These are phyloP conservation scores for Dysmachus trigonus DNA, from an alignment of 2,888 invertebrate genomes.

Conservation along the genomic window DNA sequence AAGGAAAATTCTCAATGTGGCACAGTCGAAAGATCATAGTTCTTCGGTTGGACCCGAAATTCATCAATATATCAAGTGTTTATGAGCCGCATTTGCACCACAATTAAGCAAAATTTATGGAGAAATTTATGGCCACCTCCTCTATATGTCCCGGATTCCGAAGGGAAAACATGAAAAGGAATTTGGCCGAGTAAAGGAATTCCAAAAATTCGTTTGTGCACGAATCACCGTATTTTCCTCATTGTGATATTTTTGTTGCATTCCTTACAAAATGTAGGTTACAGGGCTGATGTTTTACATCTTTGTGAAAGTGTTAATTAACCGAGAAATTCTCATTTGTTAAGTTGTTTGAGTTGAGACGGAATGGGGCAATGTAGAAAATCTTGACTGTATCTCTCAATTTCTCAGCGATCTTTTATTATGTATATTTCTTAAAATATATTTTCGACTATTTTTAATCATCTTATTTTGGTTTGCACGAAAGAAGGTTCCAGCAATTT, in stretches of 20 bases:
- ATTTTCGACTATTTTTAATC: not conserved
- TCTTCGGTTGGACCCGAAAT: not conserved
- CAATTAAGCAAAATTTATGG: not conserved
- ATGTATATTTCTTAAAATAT: not conserved
- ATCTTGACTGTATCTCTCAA: not conserved
- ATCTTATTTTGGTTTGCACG: not conserved
- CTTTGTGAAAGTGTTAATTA: slow-evolving; percentile 15
- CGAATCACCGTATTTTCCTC: not conserved
- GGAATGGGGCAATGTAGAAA: not conserved
- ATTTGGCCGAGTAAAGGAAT: not conserved
- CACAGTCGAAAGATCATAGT: slow-evolving; percentile 6
- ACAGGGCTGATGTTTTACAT: slow-evolving; percentile 34
- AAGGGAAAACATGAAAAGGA: not conserved
- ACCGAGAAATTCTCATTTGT: slow-evolving; percentile 3
- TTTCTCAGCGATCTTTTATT: not conserved
- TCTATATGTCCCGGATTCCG: not conserved
- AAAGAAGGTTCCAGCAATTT: not conserved
- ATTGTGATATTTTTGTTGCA: slow-evolving; percentile 28
- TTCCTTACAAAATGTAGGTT: slow-evolving; percentile 13
- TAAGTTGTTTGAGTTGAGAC: not conserved
- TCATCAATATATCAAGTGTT: slow-evolving; percentile 4
- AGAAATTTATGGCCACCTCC: not conserved
- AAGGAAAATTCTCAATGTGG: slow-evolving; percentile 12
- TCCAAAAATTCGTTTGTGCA: not conserved
- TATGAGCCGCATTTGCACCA: not conserved